Evolutionary conservation across 2,113 vertebrate genomes (phyloP), one percentile per base, ranked within the genome.

Genomic region (Oceanites oceanicus): DNA sequence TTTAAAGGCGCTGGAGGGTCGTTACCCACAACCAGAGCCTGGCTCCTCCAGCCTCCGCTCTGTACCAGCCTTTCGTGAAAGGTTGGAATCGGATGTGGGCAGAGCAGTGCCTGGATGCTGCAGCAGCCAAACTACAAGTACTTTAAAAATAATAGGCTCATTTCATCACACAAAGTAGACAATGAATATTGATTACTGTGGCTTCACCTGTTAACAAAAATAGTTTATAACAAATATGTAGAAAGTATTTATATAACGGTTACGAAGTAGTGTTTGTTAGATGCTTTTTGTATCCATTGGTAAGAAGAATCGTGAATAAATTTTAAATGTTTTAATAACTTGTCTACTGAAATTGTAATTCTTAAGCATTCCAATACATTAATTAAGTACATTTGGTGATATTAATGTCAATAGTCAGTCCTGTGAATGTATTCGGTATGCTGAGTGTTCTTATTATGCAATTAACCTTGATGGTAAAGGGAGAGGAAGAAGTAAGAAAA

Each of bases 1-100:
- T 3, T 18, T 6, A 29, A 15, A 12, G 1, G 0, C n/a, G 0
- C 11, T 5, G 32, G 26, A 7, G 26, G 40, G 38, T 61, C 49
- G 0, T 6, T 34, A 29, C 15, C 22, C 36, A 7, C 20, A 38
- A 2, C 22, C 40, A 11, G 67, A 21, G 23, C 62, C 44, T n/a
- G 13, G 7, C 38, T 55, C 19, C 26, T 42, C 18, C 23, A 44
- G 36, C 10, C 19, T 14, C 63, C 10, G 7, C 26, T 34, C 13
- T 4, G 0, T 15, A 2, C 3, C 26, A 40, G 5, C 21, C 16
- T 40, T 34, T 26, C 1, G 0, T 30, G 17, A 16, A 20, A 10
- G 10, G 30, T 6, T 59, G 61, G 32, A 42, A 4, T 32, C 4
- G 1, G 16, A 3, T 13, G 47, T 4, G 30, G 66, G 11, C 16